A percentile compares a stretch with the other conserved stretches of the same genome.
phyloP scores from a whole-genome alignment of 1,140 invertebrate genomes.

The Drosophila eugracilis region DNA sequence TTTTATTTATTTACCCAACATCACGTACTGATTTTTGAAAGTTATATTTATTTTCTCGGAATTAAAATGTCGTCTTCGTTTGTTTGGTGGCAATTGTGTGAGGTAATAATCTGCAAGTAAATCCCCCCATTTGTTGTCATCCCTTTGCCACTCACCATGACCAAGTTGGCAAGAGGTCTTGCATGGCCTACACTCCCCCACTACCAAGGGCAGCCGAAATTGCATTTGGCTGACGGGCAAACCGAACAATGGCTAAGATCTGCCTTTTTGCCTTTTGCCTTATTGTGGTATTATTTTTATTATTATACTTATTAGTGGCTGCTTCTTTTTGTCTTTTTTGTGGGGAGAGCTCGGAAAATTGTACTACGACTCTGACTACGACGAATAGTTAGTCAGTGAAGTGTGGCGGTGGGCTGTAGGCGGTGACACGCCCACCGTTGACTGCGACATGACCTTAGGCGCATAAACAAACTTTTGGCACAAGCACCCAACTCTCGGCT shows the following conservation, averaged over 20 bases:
- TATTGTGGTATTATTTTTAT: conserved; percentile 64
- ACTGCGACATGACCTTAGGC: conserved; percentile 73
- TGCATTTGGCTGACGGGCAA: conserved; percentile 48
- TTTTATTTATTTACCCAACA: background rate
- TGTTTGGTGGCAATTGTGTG: conserved; percentile 21
- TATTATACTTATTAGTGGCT: conserved; percentile 66
- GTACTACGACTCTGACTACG: too few species aligned
- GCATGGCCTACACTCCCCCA: conserved; percentile 41
- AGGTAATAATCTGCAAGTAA: conserved; percentile 33
- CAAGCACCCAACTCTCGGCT: conserved; percentile 16
- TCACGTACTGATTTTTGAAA: background rate
- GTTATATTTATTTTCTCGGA: conserved; percentile 3
- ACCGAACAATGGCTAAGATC: conserved; percentile 50
- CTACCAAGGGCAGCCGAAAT: conserved; percentile 43
- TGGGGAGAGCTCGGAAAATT: conserved; percentile 8
- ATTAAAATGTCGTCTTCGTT: background rate
- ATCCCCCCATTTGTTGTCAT: conserved; percentile 36
- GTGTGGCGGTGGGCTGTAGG: conserved; percentile 28
- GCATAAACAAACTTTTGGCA: conserved; percentile 70
- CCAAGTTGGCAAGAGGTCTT: conserved; percentile 43
- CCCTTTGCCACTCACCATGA: conserved; percentile 47
- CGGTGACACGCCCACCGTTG: conserved; percentile 34
- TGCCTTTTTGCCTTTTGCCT: conserved; percentile 39
- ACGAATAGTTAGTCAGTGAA: conserved; percentile 43
- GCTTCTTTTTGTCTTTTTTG: conserved; percentile 34